Percentiles rank a stretch among this genome's conserved stretches.
Evolutionary conservation across 2,113 vertebrate genomes (phyloP).

Genomic region (Riparia riparia): DNA sequence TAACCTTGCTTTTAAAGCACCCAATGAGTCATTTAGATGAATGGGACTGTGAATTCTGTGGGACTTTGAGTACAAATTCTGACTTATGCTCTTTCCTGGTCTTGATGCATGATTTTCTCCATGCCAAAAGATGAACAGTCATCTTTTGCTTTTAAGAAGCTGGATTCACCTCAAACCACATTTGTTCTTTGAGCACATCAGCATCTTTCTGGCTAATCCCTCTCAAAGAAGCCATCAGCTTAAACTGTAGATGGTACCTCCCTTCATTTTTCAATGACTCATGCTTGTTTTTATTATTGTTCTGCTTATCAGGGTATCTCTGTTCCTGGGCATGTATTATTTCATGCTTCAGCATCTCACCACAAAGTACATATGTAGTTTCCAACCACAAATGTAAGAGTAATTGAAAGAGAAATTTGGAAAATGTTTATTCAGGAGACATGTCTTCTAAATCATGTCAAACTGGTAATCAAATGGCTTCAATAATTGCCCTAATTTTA

Average conservation of each 20-base stretch:
- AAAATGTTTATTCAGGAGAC: background rate
- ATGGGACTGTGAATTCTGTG: background rate
- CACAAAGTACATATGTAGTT: background rate
- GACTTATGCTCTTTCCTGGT: background rate
- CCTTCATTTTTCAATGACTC: background rate
- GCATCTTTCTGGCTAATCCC: background rate
- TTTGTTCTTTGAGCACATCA: conserved; percentile 5
- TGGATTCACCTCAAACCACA: background rate
- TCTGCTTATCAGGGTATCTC: conserved; percentile 43
- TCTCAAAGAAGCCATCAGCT: background rate
- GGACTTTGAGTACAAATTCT: background rate
- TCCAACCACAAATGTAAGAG: conserved; percentile 7
- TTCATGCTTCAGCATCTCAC: conserved; percentile 10
- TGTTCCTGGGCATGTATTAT: background rate
- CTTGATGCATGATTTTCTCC: background rate
- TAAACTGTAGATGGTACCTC: background rate
- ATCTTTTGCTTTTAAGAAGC: background rate
- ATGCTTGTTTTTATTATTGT: background rate
- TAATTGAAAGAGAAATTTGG: conserved; percentile 21
- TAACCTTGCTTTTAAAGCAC: background rate
- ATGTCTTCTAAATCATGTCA: background rate
- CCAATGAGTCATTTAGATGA: background rate
- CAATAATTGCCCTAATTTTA: conserved; percentile 15
- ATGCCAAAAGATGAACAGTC: background rate
- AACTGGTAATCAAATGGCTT: background rate